Evolutionary conservation across 2,888 invertebrate genomes (phyloP).

Genomic region (Trichogramma dendrolimi): DNA sequence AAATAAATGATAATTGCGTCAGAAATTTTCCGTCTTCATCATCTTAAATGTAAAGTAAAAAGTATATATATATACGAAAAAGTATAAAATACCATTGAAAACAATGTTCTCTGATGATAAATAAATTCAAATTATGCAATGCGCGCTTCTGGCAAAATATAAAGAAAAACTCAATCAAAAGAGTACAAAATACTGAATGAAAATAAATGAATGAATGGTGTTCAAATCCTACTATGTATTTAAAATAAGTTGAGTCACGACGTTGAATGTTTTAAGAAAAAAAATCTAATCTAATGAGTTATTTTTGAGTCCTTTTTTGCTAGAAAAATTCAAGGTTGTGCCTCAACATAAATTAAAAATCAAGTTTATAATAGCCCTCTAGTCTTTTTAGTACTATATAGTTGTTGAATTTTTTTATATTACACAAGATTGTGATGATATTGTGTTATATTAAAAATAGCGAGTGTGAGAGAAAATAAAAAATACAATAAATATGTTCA

Average conservation of each 20-base stretch:
- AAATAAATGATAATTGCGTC: no score
- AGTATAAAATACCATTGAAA: no score
- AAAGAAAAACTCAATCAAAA: conserved; percentile 45
- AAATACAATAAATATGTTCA: conserved; percentile 9
- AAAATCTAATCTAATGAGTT: conserved; percentile 30
- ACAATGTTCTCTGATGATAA: no score
- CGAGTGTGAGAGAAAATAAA: neutral
- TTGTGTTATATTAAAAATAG: conserved; percentile 27
- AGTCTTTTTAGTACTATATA: conserved; percentile 46
- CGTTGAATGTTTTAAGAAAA: conserved; percentile 2
- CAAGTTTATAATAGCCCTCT: conserved; percentile 38
- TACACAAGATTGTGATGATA: conserved; percentile 36
- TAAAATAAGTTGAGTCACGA: conserved; percentile 18
- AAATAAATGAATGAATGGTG: conserved; percentile 31
- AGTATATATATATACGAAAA: neutral
- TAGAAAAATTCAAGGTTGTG: conserved; percentile 35
- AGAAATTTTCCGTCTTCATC: no score
- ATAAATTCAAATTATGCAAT: no score
- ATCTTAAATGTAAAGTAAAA: no score
- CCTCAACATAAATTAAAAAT: conserved; percentile 33
- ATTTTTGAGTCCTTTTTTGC: conserved; percentile 23
- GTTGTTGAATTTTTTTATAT: conserved; percentile 35
- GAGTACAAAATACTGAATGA: conserved; percentile 44
- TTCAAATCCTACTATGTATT: conserved; percentile 21
- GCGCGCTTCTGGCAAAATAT: no score